Evolutionary conservation across 1,140 invertebrate genomes (phyloP).

Genomic region (Megalonaias nervosa): DNA sequence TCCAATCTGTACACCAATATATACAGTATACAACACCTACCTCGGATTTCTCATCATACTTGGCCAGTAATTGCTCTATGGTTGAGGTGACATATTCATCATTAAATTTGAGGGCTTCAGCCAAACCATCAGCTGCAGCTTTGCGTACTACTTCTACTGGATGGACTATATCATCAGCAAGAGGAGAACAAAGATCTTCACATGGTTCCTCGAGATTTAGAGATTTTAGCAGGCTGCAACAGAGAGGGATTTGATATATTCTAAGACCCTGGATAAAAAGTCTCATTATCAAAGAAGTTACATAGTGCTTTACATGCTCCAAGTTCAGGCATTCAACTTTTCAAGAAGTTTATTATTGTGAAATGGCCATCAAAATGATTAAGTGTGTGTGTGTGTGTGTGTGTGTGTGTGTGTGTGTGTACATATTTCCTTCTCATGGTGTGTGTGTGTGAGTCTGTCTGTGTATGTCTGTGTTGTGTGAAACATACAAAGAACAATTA

Average conservation of each 20-base stretch:
- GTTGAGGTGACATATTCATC: slow-evolving; percentile 74
- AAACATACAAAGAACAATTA: too few relatives aligned
- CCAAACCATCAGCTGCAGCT: slow-evolving; percentile 83
- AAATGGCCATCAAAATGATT: not conserved
- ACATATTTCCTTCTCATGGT: too few relatives aligned
- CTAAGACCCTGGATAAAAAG: not conserved
- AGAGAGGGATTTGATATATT: not conserved
- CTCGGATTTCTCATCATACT: slow-evolving; percentile 85
- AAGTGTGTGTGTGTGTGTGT: too few relatives aligned
- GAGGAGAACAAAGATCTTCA: slow-evolving; percentile 73
- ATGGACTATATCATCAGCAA: slow-evolving; percentile 86
- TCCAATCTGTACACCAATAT: too few relatives aligned
- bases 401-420: too few relatives aligned
- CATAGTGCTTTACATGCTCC: too few relatives aligned
- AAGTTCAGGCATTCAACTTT: not conserved
- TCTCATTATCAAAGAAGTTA: not conserved
- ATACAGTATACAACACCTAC: slow-evolving; percentile 66
- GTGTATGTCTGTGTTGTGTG: too few relatives aligned
- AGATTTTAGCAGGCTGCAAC: slow-evolving; percentile 77
- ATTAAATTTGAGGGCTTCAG: slow-evolving; percentile 78
- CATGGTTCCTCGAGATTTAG: slow-evolving; percentile 74
- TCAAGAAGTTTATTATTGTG: not conserved
- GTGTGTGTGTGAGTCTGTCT: too few relatives aligned
- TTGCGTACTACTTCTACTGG: slow-evolving; percentile 84
- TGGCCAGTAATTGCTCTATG: slow-evolving; percentile 79